These are phyloP conservation scores for Cryptocephalus primarius DNA, from an alignment of 2,888 invertebrate species.

Conservation along the genomic window DNA sequence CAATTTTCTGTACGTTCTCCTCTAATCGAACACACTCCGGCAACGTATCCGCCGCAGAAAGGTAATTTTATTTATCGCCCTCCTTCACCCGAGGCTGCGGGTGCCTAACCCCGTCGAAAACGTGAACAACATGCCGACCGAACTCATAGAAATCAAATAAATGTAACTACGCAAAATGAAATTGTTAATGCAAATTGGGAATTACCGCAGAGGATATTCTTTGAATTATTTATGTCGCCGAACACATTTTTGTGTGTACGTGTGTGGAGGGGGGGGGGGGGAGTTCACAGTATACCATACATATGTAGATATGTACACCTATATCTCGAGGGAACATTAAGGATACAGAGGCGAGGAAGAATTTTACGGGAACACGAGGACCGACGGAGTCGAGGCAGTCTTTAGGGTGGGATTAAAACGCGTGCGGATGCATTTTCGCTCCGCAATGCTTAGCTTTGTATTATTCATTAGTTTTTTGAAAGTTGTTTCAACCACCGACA, in stretches of 20 bases:
- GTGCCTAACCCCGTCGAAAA: too few species aligned
- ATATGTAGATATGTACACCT: too few species aligned
- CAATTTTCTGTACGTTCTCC: too few species aligned
- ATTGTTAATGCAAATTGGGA: slow-evolving; percentile 19
- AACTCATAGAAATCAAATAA: background rate
- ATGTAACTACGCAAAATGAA: slow-evolving; percentile 6
- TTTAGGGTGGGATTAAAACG: background rate
- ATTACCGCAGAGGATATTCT: slow-evolving; percentile 8
- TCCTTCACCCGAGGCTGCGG: too few species aligned
- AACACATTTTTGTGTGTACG: slow-evolving; percentile 12
- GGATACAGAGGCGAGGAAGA: slow-evolving; percentile 7
- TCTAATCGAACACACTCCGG: too few species aligned
- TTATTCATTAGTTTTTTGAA: too few species aligned
- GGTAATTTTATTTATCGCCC: too few species aligned
- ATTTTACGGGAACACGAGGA: background rate
- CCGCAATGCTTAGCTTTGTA: background rate
- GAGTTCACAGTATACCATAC: slow-evolving; percentile 11
- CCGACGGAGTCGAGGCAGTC: too few species aligned
- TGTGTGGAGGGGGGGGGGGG: slow-evolving; percentile 7
- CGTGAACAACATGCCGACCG: too few species aligned
- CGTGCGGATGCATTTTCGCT: slow-evolving; percentile 1
- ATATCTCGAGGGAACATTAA: slow-evolving; percentile 13
- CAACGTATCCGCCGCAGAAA: too few species aligned
- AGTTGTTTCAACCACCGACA: too few species aligned
- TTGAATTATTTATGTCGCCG: slow-evolving; percentile 19